Evolutionary conservation across 2,888 invertebrate genomes (phyloP).

Genomic region (Mamestra brassicae): DNA sequence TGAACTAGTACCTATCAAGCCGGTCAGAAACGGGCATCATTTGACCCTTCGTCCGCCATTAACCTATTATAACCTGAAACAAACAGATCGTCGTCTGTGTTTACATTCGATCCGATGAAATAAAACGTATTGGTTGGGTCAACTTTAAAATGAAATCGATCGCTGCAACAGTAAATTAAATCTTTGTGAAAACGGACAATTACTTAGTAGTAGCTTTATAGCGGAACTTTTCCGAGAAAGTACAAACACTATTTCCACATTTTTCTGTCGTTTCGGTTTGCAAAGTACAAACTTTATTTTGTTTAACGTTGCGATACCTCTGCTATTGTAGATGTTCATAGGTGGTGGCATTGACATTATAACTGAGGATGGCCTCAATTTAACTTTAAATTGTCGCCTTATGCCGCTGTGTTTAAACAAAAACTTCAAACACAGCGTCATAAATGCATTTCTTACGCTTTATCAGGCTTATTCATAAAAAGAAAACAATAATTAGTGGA

Average conservation of each 20-base stretch:
- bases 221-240: neutral
- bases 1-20: neutral
- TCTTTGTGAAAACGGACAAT: too few relatives aligned
- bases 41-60: constrained; percentile 8
- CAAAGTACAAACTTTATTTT: neutral
- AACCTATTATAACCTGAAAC: constrained; percentile 5
- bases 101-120: constrained; percentile 3
- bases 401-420: too few relatives aligned
- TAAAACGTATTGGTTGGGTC: neutral
- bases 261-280: neutral
- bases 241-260: neutral
- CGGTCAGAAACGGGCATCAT: neutral
- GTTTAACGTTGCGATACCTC: neutral
- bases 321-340: neutral
- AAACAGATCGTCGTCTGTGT: constrained; percentile 14
- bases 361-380: too few relatives aligned
- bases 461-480: too few relatives aligned
- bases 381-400: too few relatives aligned
- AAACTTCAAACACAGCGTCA: too few relatives aligned
- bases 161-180: too few relatives aligned
- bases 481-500: too few relatives aligned
- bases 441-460: too few relatives aligned
- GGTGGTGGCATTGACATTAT: too few relatives aligned
- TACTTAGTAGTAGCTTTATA: neutral
- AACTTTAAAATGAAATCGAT: too few relatives aligned